Base-by-base conservation (phyloP, 2,888 invertebrate species). In the Allygus modestus region DNA sequence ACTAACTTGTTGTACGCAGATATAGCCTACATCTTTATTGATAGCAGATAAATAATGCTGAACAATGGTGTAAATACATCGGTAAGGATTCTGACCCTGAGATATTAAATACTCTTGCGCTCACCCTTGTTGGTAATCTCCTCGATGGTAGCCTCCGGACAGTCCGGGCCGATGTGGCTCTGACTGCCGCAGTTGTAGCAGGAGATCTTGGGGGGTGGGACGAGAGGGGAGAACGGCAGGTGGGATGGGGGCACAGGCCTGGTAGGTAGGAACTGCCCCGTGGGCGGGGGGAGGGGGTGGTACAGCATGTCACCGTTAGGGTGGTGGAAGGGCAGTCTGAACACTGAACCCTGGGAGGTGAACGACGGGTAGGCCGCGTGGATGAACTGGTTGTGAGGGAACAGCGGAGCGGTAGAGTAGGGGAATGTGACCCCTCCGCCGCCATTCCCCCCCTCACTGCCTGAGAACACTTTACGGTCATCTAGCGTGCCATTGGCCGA, bases 131-230 rank as follows among this genome's bases (percentile, higher is more conserved):
- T 91, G 79, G 97, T 96, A 91, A 97, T 96, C 91, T 97, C 97
- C 90, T 98, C 98, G 94, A 98, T 97, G 84, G 97, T 97, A 87
- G 95, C 95, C 90, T 97, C 97, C 89, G 95, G 95, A 90, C 98
- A 98, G 88, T 98, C 98, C 88, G 94, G 92, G 31, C 97, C 97
- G 81, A 93, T 92, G 90, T 98, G 98, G 81, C 94, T 95, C 84
- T 94, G 93, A 82, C 95, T 95, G 85, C 98, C 98, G 91, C 98
- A 98, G 90, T 98, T 98, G 92, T 96, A 98, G 91, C 98, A 98
- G 65, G 96, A 96, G 83, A 94, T 91, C 90, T 95, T 94, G 69
- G 93, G 92, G 81, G 93, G 93, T 87, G 93, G 93, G 7, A 88
- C 86, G 12, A 88, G 87, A 26, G 54, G 88, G 73, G 89, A 89